These are phyloP conservation scores for Galemys pyrenaicus DNA, from an alignment of 2,113 vertebrate species.

Conservation along the genomic window DNA sequence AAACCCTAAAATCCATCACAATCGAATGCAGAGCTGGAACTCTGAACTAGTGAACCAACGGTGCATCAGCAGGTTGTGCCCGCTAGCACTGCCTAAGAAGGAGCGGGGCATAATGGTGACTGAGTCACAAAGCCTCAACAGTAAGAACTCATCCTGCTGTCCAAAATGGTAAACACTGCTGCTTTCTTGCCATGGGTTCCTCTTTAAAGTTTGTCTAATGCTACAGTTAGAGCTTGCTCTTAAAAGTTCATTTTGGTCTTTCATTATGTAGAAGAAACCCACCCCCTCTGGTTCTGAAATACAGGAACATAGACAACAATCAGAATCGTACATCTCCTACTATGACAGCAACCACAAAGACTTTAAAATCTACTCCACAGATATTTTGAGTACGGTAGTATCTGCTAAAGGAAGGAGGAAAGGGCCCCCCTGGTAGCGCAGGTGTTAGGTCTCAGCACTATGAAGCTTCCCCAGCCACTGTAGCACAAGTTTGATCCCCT, in stretches of 20 bases:
- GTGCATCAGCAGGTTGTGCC: neutral
- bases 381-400: neutral
- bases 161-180: neutral
- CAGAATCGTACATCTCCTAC: neutral
- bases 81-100: neutral
- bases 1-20: neutral
- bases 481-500: too few species aligned
- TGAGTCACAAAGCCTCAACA: neutral
- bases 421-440: too few species aligned
- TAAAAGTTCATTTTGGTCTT: neutral
- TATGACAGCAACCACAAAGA: neutral
- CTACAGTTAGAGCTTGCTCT: neutral
- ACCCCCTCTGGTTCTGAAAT: neutral
- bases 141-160: neutral
- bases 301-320: neutral
- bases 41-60: neutral
- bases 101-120: neutral
- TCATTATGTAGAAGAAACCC: neutral
- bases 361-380: neutral
- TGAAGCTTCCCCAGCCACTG: too few species aligned
- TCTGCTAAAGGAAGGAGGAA: too few species aligned
- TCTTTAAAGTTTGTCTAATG: neutral
- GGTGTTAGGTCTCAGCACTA: too few species aligned
- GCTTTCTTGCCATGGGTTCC: neutral
- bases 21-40: neutral